Conservation (phyloP, 2,888 invertebrate genomes). For the Drosophila longiperda region DNA sequence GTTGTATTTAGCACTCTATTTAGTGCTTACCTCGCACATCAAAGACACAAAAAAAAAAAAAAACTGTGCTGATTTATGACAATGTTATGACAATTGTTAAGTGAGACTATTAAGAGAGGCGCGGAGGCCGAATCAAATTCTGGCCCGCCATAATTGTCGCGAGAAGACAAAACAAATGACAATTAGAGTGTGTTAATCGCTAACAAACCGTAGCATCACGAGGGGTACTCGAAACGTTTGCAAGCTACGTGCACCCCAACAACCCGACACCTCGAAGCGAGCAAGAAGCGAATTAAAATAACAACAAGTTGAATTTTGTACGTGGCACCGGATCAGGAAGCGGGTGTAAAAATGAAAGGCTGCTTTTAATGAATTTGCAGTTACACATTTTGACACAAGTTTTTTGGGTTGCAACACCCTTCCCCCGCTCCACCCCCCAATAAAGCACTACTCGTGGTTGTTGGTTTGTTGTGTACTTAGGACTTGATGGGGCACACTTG, state of each 20-base stretch:
- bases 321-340: neutral
- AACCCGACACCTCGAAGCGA: conserved; percentile 42
- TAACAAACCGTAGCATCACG: conserved; percentile 27
- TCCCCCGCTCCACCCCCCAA: neutral
- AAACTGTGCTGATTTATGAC: conserved; percentile 36
- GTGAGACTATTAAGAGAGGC: conserved; percentile 22
- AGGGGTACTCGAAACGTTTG: conserved; percentile 31
- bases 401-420: neutral
- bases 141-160: conserved; percentile 31
- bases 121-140: conserved; percentile 13
- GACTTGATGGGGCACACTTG: conserved; percentile 60
- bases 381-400: conserved; percentile 45
- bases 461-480: conserved; percentile 63
- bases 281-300: conserved; percentile 5
- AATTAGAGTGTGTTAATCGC: conserved; percentile 76
- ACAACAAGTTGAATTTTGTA: conserved; percentile 17
- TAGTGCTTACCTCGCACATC: conserved; percentile 10
- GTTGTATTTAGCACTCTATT: conserved; percentile 9
- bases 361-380: conserved; percentile 57
- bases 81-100: conserved; percentile 40
- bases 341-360: neutral
- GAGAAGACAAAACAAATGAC: conserved; percentile 66
- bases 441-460: neutral
- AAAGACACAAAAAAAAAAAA: conserved; percentile 9
- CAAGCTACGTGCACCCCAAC: conserved; percentile 48